Evolutionary conservation across 2,888 invertebrate genomes (phyloP).

Genomic region (Sphecodes monilicornis): DNA sequence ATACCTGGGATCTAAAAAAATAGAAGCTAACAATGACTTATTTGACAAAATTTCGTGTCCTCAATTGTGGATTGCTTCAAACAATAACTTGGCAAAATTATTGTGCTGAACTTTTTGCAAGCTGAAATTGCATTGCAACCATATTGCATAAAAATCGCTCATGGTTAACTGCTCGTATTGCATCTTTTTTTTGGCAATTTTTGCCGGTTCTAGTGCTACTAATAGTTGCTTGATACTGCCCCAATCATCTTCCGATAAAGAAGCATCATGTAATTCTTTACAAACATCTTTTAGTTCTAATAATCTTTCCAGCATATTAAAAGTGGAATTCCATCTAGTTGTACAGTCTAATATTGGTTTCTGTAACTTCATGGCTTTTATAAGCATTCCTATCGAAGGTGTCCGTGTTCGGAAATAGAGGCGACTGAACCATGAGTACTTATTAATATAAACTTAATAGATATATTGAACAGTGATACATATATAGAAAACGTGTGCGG

Average conservation of each 20-base stretch:
- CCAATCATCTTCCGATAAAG: not conserved
- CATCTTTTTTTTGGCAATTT: not conserved
- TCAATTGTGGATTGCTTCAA: not conserved
- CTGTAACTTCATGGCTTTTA: not conserved
- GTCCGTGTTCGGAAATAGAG: too few relatives aligned
- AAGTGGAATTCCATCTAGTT: not conserved
- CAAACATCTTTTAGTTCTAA: not conserved
- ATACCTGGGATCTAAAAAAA: constrained; percentile 14
- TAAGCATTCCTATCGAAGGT: not conserved
- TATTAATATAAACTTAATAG: too few relatives aligned
- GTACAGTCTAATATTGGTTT: constrained; percentile 7
- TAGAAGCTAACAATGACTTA: constrained; percentile 3
- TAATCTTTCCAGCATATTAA: constrained; percentile 8
- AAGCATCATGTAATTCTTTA: not conserved
- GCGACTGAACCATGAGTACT: too few relatives aligned
- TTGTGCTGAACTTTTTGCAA: not conserved
- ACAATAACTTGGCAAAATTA: not conserved
- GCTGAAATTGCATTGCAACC: not conserved
- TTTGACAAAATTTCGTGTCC: not conserved
- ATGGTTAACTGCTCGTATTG: not conserved
- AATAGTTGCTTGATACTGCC: not conserved
- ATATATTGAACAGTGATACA: too few relatives aligned
- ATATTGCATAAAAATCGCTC: not conserved
- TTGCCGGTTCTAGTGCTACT: not conserved
- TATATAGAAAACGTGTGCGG: too few relatives aligned